Evolutionary conservation across 2,797 vertebrate genomes (phyloP).

Genomic region (Labeo calbasu): DNA sequence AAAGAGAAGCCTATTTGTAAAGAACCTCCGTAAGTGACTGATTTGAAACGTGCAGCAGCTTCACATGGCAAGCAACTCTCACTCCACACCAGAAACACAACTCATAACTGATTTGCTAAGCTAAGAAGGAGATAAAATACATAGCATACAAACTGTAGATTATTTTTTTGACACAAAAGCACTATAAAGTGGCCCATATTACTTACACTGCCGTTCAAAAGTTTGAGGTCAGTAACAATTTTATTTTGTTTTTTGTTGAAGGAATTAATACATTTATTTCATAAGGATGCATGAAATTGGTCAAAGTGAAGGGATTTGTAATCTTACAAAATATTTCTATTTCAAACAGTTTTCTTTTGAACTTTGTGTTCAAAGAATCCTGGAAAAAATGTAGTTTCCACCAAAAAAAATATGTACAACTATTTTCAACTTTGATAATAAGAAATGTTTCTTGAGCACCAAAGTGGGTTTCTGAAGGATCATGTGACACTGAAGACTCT

Average conservation of each 20-base stretch:
- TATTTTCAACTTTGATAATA: not conserved
- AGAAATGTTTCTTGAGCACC: not conserved
- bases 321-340: not conserved
- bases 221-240: not conserved
- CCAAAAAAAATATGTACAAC: too few relatives aligned
- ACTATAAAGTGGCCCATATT: not conserved
- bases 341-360: not conserved
- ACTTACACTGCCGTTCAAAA: not conserved
- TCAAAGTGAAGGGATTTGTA: not conserved
- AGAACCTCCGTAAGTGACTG: not conserved
- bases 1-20: conserved; percentile 3
- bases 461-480: not conserved
- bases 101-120: not conserved
- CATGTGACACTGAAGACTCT: not conserved
- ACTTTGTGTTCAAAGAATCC: not conserved
- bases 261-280: too few relatives aligned
- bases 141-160: not conserved
- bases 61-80: not conserved
- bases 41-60: not conserved
- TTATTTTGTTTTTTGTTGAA: not conserved
- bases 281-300: not conserved
- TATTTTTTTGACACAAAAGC: not conserved
- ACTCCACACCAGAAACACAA: not conserved
- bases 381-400: not conserved
- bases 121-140: not conserved